A percentile compares a stretch with the other conserved stretches of the same genome.
These are phyloP conservation scores for Aulostomus chinensis DNA, from an alignment of 2,797 vertebrate genomes.

Conservation along the genomic window DNA sequence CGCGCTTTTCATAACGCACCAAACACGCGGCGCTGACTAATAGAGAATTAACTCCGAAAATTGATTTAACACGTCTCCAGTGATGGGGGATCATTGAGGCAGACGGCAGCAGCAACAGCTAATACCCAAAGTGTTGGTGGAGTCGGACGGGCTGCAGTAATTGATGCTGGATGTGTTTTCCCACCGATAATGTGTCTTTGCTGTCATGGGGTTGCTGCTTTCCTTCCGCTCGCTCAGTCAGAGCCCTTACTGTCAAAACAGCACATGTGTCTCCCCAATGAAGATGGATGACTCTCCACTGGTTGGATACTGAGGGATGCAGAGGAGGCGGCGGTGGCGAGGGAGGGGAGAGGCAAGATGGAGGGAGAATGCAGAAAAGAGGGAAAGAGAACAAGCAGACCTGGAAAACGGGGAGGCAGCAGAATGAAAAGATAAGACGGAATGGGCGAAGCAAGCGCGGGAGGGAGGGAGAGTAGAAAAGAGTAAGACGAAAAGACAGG, in stretches of 20 bases:
- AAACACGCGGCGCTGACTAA: slow-evolving; percentile 14
- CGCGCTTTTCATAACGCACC: slow-evolving; percentile 1
- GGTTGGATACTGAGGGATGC: slow-evolving; percentile 56
- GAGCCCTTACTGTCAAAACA: slow-evolving; percentile 83
- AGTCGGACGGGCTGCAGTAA: slow-evolving; percentile 50
- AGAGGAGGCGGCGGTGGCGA: slow-evolving; percentile 55
- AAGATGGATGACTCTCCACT: slow-evolving; percentile 79
- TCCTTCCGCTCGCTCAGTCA: slow-evolving; percentile 73
- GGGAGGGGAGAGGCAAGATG: slow-evolving; percentile 13
- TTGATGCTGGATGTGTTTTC: slow-evolving; percentile 72
- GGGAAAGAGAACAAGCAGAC: slow-evolving; percentile 15
- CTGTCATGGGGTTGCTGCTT: slow-evolving; percentile 73
- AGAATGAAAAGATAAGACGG: slow-evolving; percentile 15
- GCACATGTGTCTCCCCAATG: slow-evolving; percentile 76
- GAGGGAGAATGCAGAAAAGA: slow-evolving; percentile 22
- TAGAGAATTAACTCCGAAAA: slow-evolving; percentile 25
- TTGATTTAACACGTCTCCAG: slow-evolving; percentile 48
- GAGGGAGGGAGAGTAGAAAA: too few species aligned
- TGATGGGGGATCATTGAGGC: slow-evolving; percentile 31
- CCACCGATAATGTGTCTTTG: slow-evolving; percentile 75
- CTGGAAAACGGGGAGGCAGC: slow-evolving; percentile 12
- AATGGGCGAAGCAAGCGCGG: slow-evolving; percentile 13
- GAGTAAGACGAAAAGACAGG: background rate
- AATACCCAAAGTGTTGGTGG: slow-evolving; percentile 49
- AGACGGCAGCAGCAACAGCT: slow-evolving; percentile 35